A percentile compares a stretch with the other conserved stretches of the same genome.
Evolutionary conservation across 37 sponge, comb jelly and placozoan genomes (phyloP).

Genomic region (Spongilla lacustris): DNA sequence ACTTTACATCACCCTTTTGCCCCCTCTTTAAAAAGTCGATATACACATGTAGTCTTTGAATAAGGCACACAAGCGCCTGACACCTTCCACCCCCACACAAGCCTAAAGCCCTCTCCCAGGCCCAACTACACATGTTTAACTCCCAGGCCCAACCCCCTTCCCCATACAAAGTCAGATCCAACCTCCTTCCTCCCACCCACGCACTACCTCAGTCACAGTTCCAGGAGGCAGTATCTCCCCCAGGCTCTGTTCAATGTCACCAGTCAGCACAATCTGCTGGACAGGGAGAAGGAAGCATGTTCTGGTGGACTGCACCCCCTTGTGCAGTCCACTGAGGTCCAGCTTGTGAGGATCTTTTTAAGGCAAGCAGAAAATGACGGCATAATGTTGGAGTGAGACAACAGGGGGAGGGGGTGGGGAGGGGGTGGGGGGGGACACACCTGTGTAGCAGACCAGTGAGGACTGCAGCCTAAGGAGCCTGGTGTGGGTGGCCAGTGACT

Average conservation of each 20-base stretch:
- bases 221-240: background rate
- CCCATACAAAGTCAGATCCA: background rate
- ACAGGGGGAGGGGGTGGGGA: background rate
- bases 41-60: too few species aligned
- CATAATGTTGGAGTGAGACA: background rate
- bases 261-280: background rate
- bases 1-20: too few species aligned
- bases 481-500: constrained; percentile 10
- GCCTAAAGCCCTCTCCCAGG: too few species aligned
- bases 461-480: constrained; percentile 4
- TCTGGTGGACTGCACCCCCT: constrained; percentile 13
- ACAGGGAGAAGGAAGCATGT: constrained; percentile 6
- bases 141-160: background rate
- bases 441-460: constrained; percentile 5
- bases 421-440: background rate
- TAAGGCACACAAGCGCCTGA: too few species aligned
- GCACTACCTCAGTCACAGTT: background rate
- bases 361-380: background rate
- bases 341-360: background rate
- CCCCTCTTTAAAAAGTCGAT: too few species aligned
- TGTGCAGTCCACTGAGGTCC: background rate
- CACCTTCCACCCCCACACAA: too few species aligned
- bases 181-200: background rate
- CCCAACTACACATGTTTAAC: too few species aligned
- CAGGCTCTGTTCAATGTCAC: background rate